Percentiles rank a stretch among this genome's conserved stretches.
Conservation (phyloP, 37 sponge, comb jelly and placozoan species). For the Ephydatia muelleri region DNA sequence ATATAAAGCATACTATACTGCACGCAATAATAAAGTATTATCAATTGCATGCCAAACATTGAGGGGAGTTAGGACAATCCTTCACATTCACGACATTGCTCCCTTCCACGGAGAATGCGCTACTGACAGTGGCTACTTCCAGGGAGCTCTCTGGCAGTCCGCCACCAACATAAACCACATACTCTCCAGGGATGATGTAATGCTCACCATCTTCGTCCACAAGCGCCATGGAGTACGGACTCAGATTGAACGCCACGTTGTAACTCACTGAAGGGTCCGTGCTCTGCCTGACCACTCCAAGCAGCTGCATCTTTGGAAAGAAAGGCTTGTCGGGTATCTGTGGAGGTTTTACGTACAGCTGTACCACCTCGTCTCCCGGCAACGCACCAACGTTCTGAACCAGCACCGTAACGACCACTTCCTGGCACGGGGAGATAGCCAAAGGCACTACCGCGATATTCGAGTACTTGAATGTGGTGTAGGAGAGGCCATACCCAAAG, state of each 20-base stretch:
- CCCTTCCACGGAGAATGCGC: slow-evolving; percentile 16
- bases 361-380: slow-evolving; percentile 62
- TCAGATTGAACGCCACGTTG: slow-evolving; percentile 14
- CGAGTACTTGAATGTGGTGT: slow-evolving; percentile 46
- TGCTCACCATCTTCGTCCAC: slow-evolving; percentile 43
- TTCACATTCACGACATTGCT: background rate
- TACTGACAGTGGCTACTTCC: background rate
- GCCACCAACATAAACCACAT: slow-evolving; percentile 23
- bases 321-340: slow-evolving; percentile 2
- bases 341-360: slow-evolving; percentile 51
- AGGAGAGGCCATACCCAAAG: slow-evolving; percentile 61
- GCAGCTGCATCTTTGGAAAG: slow-evolving; percentile 37
- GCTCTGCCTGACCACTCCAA: slow-evolving; percentile 45
- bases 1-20: too few species aligned
- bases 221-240: slow-evolving; percentile 48
- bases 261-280: background rate
- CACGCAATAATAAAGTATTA: too few species aligned
- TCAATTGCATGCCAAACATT: slow-evolving; percentile 35
- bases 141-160: background rate
- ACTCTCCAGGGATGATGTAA: slow-evolving; percentile 54
- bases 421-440: slow-evolving; percentile 31
- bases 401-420: slow-evolving; percentile 28
- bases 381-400: slow-evolving; percentile 41
- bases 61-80: slow-evolving; percentile 15
- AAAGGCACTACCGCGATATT: background rate